phyloP scores from a whole-genome alignment of 2,797 vertebrate genomes.

The Falco berigora region DNA sequence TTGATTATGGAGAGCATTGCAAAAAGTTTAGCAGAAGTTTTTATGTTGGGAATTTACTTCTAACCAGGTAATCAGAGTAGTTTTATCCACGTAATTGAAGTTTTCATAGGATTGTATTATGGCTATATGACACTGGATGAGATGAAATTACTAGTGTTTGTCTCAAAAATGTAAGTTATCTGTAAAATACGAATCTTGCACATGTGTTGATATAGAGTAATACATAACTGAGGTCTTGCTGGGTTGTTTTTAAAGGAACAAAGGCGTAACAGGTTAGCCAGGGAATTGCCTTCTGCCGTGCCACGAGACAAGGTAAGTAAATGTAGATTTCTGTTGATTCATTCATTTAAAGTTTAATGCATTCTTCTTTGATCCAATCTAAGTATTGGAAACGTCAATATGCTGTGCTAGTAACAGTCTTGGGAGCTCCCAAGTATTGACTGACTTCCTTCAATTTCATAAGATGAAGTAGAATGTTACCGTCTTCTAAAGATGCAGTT shows the following conservation, averaged over 20 bases:
- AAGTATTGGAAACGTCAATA: not conserved
- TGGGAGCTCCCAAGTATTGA: not conserved
- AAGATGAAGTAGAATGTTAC: not conserved
- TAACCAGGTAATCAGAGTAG: not conserved
- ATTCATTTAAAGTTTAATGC: not conserved
- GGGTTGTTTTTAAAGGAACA: conserved; percentile 83
- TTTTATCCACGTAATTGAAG: not conserved
- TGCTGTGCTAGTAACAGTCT: not conserved
- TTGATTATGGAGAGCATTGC: not conserved
- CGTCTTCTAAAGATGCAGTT: not conserved
- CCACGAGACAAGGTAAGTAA: conserved; percentile 88
- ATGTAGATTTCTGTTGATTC: not conserved
- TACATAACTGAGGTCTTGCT: conserved; percentile 19
- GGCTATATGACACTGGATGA: not conserved
- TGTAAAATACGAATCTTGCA: not conserved
- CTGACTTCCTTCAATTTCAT: not conserved
- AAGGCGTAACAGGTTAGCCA: conserved; percentile 87
- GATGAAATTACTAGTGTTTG: not conserved
- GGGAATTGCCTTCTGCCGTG: conserved; percentile 84
- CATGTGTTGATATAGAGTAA: not conserved
- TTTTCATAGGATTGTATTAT: not conserved
- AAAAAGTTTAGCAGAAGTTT: not conserved
- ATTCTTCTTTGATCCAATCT: not conserved
- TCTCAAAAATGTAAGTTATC: not conserved
- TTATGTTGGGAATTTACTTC: not conserved